Evolutionary conservation across 2,797 vertebrate genomes (phyloP).

Genomic region (Phataginus tricuspis): DNA sequence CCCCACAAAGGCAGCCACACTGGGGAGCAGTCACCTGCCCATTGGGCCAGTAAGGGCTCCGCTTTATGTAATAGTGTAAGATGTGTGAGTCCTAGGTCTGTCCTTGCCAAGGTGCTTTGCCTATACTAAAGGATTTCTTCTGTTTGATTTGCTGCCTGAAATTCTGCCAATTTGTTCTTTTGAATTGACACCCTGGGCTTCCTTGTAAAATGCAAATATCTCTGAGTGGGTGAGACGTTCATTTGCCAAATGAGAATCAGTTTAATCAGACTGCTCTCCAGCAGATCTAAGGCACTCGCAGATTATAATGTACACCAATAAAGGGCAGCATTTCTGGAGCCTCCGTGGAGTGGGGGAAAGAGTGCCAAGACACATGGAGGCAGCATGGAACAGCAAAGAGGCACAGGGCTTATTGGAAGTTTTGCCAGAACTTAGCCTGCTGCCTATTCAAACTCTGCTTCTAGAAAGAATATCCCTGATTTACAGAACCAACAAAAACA

Average conservation of each 20-base stretch:
- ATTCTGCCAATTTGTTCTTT: neutral
- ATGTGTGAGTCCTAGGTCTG: neutral
- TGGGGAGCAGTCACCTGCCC: neutral
- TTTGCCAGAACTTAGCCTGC: neutral
- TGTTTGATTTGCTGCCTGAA: neutral
- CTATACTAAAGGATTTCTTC: neutral
- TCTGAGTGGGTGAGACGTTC: neutral
- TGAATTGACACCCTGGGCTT: neutral
- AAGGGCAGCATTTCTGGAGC: neutral
- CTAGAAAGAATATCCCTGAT: neutral
- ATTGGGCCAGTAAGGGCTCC: neutral
- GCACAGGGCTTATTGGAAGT: neutral
- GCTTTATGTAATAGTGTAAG: neutral
- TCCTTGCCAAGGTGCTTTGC: neutral
- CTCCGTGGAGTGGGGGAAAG: neutral
- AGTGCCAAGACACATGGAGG: neutral
- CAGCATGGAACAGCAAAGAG: neutral
- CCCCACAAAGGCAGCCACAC: neutral
- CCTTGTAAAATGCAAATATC: conserved; percentile 26
- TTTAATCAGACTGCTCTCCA: neutral
- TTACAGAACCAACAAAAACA: neutral
- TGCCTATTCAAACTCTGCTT: neutral
- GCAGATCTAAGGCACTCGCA: neutral
- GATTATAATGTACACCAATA: neutral
- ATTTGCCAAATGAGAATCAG: neutral